Percentiles rank a stretch among this genome's conserved stretches.
Evolutionary conservation across 92 coral and sea anemone genomes (phyloP).

Genomic region (Palythoa grandiflora): DNA sequence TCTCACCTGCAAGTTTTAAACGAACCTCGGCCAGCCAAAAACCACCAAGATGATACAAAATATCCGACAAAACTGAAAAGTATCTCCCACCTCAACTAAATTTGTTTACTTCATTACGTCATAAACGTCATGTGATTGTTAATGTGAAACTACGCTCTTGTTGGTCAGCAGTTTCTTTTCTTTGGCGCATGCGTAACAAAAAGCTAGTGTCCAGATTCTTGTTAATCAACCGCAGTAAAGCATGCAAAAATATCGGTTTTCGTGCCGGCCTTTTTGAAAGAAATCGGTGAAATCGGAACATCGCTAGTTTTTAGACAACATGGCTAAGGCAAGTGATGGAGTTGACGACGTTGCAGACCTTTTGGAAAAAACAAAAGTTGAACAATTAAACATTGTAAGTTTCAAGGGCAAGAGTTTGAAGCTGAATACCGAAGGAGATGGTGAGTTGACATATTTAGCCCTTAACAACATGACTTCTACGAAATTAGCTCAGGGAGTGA

Average conservation of each 20-base stretch:
- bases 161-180: slow-evolving; percentile 6
- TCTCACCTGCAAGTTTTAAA: neutral
- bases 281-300: neutral
- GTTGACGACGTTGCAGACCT: slow-evolving; percentile 81
- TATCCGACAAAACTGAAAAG: no score
- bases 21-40: neutral
- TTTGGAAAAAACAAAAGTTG: slow-evolving; percentile 86
- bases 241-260: slow-evolving; percentile 9
- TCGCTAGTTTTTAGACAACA: slow-evolving; percentile 10
- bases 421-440: slow-evolving; percentile 88
- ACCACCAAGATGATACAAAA: neutral
- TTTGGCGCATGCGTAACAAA: slow-evolving; percentile 1
- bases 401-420: slow-evolving; percentile 91
- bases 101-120: neutral
- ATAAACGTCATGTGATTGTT: slow-evolving; percentile 3
- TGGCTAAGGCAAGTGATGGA: slow-evolving; percentile 67
- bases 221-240: slow-evolving; percentile 13
- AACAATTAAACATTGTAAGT: slow-evolving; percentile 86
- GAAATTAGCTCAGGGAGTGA: no score
- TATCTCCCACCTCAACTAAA: no score
- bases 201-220: slow-evolving; percentile 14
- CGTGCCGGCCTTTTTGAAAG: neutral
- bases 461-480: no score
- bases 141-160: neutral
- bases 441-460: slow-evolving; percentile 53